Percentiles rank a stretch among this genome's conserved stretches.
phyloP scores from a whole-genome alignment of 2,113 vertebrate species.

The Diadophis punctatus region DNA sequence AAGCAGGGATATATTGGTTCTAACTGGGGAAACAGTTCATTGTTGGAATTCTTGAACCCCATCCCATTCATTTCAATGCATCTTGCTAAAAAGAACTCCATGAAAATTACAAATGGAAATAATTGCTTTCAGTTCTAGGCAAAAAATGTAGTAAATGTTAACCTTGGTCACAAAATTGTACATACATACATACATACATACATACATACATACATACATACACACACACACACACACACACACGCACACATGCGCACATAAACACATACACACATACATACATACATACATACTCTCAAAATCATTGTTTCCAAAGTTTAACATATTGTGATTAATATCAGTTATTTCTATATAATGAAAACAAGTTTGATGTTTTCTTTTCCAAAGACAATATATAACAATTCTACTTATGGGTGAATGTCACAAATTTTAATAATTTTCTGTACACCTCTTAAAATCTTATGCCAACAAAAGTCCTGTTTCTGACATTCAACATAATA shows the following conservation, averaged over 20 bases:
- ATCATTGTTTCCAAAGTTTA: neutral
- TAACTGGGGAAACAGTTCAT: neutral
- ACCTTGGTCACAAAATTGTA: neutral
- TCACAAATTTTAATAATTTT: neutral
- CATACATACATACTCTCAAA: neutral
- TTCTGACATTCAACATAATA: neutral
- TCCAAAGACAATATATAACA: neutral
- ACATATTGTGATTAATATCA: neutral
- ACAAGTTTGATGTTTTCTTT: neutral
- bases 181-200: too few relatives aligned
- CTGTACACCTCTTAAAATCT: neutral
- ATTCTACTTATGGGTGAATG: neutral
- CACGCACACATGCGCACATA: too few relatives aligned
- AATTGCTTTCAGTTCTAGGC: neutral
- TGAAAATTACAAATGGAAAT: neutral
- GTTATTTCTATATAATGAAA: neutral
- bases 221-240: too few relatives aligned
- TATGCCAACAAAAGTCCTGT: neutral
- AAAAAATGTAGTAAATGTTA: neutral
- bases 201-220: too few relatives aligned
- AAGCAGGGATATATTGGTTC: neutral
- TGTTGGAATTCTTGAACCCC: neutral
- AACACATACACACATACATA: too few relatives aligned
- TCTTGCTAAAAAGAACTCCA: neutral
- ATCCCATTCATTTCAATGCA: neutral